Evolutionary conservation across 2,888 invertebrate species (phyloP).

Genomic region (Andrena camellia): DNA sequence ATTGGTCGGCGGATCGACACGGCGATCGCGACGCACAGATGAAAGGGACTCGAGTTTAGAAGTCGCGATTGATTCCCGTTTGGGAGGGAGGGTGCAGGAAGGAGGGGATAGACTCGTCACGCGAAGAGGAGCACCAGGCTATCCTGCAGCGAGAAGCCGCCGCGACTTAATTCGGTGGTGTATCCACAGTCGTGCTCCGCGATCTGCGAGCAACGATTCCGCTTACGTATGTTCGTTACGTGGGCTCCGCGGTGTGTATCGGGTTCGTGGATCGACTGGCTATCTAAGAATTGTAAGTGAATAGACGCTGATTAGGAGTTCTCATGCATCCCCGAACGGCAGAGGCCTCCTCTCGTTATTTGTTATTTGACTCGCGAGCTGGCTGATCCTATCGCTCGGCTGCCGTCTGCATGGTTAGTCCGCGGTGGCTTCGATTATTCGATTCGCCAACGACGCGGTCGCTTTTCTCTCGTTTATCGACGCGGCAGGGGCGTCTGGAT

Average conservation of each 20-base stretch:
- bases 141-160: too few species aligned
- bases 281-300: constrained; percentile 36
- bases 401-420: constrained; percentile 39
- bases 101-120: too few species aligned
- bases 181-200: constrained; percentile 25
- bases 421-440: constrained; percentile 4
- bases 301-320: constrained; percentile 54
- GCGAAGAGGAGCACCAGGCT: too few species aligned
- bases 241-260: constrained; percentile 31
- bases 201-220: constrained; percentile 16
- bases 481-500: too few species aligned
- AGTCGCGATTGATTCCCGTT: too few species aligned
- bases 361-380: constrained; percentile 45
- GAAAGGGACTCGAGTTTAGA: too few species aligned
- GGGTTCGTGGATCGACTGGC: constrained; percentile 55
- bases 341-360: constrained; percentile 29
- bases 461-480: too few species aligned
- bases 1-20: constrained; percentile 28
- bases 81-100: too few species aligned
- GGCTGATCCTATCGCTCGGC: constrained; percentile 39
- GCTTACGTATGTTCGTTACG: constrained; percentile 43
- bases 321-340: constrained; percentile 44
- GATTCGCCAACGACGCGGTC: background rate
- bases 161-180: constrained; percentile 42
- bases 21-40: background rate